phyloP scores from a whole-genome alignment of 2,797 vertebrate species.

The Parauchenoglanis punctatus region DNA sequence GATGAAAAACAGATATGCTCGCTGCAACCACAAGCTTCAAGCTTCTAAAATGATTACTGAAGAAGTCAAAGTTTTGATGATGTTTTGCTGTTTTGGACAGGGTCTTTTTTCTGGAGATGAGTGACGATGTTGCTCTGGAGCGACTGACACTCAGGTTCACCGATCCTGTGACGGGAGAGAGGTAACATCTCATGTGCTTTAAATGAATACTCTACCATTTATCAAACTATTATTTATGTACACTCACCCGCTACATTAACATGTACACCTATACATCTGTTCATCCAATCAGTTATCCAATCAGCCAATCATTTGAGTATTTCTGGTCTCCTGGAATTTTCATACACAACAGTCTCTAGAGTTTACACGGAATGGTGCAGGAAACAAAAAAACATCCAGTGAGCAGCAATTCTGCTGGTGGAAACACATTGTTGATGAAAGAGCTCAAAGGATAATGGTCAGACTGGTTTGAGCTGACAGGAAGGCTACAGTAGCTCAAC shows the following conservation, averaged over 20 bases:
- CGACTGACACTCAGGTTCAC: conserved; percentile 77
- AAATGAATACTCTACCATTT: neutral
- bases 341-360: neutral
- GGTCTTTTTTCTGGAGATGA: conserved; percentile 86
- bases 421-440: neutral
- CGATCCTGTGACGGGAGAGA: conserved; percentile 85
- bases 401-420: neutral
- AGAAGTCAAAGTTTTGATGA: neutral
- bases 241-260: neutral
- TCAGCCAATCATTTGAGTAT: neutral
- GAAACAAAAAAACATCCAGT: neutral
- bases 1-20: neutral
- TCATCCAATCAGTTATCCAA: neutral
- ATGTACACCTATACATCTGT: neutral
- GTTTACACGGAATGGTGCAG: neutral
- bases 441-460: neutral
- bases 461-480: neutral
- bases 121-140: conserved; percentile 80
- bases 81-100: conserved; percentile 64
- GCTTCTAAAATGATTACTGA: neutral
- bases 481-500: neutral
- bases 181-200: conserved; percentile 66
- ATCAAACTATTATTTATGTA: neutral
- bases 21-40: neutral
- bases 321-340: neutral